Conservation (phyloP, 92 coral and sea anemone genomes). For the Epizoanthus ramosus region DNA sequence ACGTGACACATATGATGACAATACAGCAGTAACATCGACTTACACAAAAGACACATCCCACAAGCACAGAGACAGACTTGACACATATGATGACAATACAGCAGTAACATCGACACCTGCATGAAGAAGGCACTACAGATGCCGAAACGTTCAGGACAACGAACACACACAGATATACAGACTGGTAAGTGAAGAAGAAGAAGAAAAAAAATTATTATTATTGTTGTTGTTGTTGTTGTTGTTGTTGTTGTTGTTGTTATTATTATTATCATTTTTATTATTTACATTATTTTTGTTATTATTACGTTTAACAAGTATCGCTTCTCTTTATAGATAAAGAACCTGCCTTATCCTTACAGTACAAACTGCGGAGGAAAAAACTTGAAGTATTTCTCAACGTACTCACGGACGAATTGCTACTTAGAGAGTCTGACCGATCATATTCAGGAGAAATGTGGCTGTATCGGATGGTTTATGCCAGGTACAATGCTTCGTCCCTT, state of each 20-base stretch:
- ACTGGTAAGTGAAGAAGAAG: too few relatives aligned
- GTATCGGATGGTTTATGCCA: constrained; percentile 45
- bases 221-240: too few relatives aligned
- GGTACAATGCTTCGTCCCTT: constrained; percentile 3
- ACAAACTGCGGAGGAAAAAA: constrained; percentile 37
- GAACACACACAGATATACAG: too few relatives aligned
- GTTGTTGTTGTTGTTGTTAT: neutral
- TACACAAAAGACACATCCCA: too few relatives aligned
- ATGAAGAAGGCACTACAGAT: too few relatives aligned
- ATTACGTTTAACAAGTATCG: neutral
- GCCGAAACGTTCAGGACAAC: too few relatives aligned
- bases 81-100: too few relatives aligned
- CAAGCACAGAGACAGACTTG: too few relatives aligned
- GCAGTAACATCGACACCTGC: too few relatives aligned
- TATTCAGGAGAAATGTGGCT: constrained; percentile 13
- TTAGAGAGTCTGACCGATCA: constrained; percentile 30
- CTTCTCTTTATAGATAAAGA: neutral
- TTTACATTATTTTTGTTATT: neutral
- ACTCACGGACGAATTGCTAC: constrained; percentile 38
- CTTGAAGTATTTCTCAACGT: constrained; percentile 16
- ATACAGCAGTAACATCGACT: too few relatives aligned
- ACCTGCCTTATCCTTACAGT: constrained; percentile 31
- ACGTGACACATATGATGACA: too few relatives aligned
- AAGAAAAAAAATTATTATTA: too few relatives aligned
- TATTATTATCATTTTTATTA: neutral